Evolutionary conservation across 2,888 invertebrate species (phyloP), one percentile per base, ranked within the genome.

Genomic region (Drosophila anomalata): DNA sequence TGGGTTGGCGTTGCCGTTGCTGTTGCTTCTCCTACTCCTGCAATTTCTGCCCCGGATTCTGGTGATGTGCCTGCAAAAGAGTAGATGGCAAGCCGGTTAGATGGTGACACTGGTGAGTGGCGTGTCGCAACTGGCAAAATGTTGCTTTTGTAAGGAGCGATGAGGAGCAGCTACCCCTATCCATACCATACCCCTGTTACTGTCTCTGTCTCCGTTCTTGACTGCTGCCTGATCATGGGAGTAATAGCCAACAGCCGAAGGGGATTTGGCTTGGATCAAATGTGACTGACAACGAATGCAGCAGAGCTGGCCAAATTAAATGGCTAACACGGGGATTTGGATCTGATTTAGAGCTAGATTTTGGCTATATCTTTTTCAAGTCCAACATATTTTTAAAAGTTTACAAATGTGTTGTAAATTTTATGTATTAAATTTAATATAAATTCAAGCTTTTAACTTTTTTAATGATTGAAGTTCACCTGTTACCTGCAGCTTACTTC

Each of bases 81-180:
- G 70, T 41, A 73, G 67, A 67, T 62, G 61, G 61, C 48, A 61
- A 61, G 61, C 61, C 62, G 61, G 61, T 61, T 61, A 61, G 61
- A 61, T 62, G 61, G 74, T 62, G 57, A 58, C 50, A 57, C 63
- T 77, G 73, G 74, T 67, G 76, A 83, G 87, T 77, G 84, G 63
- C 78, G 84, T 86, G 82, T 85, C 75, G 79, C 75, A 85, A 71
- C 83, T 77, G 79, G 71, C 71, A 73, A 81, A 82, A 82, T 77
- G 82, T 87, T 85, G 85, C 82, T 77, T 78, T 81, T 82, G 79
- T 73, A 70, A 69, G 42, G 51, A 46, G 29, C 44, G 51, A 20
- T n/a, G 57, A 42, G 36, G 22, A 20, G 48, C 46, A 11, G 17
- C 8, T 31, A 9, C 12, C 41, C 24, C 6, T 12, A 31, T 12